Evolutionary conservation across 2,888 invertebrate genomes (phyloP).

Genomic region (Neoitamus cyanurus): DNA sequence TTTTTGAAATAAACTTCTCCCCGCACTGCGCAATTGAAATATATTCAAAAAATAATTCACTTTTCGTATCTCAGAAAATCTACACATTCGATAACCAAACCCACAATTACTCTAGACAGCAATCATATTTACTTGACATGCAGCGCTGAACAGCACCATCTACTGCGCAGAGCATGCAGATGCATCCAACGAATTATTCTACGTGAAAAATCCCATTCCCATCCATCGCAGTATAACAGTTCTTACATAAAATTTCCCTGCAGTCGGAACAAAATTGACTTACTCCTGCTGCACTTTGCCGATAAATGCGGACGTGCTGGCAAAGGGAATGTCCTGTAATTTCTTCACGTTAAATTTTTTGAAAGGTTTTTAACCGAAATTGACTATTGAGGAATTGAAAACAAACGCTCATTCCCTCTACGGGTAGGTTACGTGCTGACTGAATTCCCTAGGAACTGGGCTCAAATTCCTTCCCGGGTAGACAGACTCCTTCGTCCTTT

Average conservation of each 20-base stretch:
- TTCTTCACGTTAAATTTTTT: not conserved
- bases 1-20: not conserved
- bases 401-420: not conserved
- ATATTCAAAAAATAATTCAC: not conserved
- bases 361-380: not conserved
- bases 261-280: not conserved
- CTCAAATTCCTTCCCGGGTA: not conserved
- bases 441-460: not conserved
- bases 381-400: not conserved
- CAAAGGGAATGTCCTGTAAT: not conserved
- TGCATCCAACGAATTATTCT: not conserved
- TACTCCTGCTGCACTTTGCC: not conserved
- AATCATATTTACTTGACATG: not conserved
- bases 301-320: not conserved
- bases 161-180: not conserved
- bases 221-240: not conserved
- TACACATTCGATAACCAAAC: not conserved
- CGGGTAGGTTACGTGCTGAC: not conserved
- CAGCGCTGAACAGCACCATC: not conserved
- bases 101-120: not conserved
- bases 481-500: conserved; percentile 10
- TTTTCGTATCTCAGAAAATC: not conserved
- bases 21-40: not conserved
- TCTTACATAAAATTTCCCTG: not conserved
- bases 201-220: not conserved